These are phyloP conservation scores for Ceraclea dissimilis DNA, from an alignment of 2,888 invertebrate genomes.

Conservation along the genomic window DNA sequence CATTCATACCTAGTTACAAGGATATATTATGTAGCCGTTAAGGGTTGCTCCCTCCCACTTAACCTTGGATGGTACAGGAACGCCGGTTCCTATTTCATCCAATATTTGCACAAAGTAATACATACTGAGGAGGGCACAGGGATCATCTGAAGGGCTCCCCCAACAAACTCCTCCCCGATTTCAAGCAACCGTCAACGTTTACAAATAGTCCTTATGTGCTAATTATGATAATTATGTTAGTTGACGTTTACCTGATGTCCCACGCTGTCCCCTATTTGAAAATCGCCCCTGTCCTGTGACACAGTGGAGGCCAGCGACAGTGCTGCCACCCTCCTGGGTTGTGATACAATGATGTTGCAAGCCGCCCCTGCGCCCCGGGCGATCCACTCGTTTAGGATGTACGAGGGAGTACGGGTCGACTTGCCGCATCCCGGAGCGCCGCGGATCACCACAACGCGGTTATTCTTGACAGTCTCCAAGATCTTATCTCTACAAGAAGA, in stretches of 20 bases:
- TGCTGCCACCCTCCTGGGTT: slow-evolving; percentile 63
- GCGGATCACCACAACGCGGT: slow-evolving; percentile 52
- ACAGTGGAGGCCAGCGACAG: slow-evolving; percentile 59
- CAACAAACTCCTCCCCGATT: too few species aligned
- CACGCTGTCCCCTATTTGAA: slow-evolving; percentile 28
- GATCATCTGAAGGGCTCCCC: too few species aligned
- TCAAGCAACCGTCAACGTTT: too few species aligned
- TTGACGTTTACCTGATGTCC: neutral
- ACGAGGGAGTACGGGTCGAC: slow-evolving; percentile 62
- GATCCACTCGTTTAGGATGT: slow-evolving; percentile 45
- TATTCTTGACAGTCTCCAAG: slow-evolving; percentile 41
- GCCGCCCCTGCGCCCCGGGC: slow-evolving; percentile 34
- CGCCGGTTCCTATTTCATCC: too few species aligned
- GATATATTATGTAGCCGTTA: too few species aligned
- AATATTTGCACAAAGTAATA: too few species aligned
- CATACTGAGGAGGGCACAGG: too few species aligned
- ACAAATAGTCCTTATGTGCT: too few species aligned
- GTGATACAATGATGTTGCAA: slow-evolving; percentile 55
- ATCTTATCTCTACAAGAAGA: slow-evolving; percentile 39
- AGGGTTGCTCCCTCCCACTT: too few species aligned
- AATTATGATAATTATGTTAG: too few species aligned
- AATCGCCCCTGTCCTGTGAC: slow-evolving; percentile 54
- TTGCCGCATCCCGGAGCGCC: slow-evolving; percentile 71
- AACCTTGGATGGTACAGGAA: too few species aligned
- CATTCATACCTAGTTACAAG: too few species aligned